Percentiles rank a stretch among this genome's conserved stretches.
Evolutionary conservation across 2,113 vertebrate species (phyloP).

Genomic region (Siniperca knerii): DNA sequence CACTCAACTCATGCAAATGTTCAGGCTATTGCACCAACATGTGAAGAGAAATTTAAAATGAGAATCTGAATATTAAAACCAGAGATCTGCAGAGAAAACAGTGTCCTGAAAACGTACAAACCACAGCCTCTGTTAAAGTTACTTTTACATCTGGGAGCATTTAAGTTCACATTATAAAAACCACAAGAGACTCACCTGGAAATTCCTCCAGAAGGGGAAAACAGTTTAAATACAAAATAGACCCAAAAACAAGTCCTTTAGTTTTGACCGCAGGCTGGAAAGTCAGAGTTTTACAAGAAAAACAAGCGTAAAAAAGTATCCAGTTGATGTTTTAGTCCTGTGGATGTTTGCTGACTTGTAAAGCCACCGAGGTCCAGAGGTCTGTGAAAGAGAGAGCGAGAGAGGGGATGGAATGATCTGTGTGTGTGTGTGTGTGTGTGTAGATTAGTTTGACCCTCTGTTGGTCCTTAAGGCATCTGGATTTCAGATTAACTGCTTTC

Average conservation of each 20-base stretch:
- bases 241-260: conserved; percentile 29
- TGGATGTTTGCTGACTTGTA: conserved; percentile 63
- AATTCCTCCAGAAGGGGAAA: conserved; percentile 53
- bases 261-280: conserved; percentile 33
- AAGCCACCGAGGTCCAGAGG: conserved; percentile 54
- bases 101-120: background rate
- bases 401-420: conserved; percentile 46
- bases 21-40: background rate
- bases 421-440: conserved; percentile 30
- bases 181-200: conserved; percentile 77
- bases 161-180: conserved; percentile 43
- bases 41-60: background rate
- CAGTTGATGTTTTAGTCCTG: conserved; percentile 55
- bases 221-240: conserved; percentile 13
- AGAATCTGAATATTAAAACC: background rate
- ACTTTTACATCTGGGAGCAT: conserved; percentile 43
- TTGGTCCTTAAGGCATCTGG: conserved; percentile 78
- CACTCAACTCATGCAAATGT: background rate
- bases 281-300: conserved; percentile 55
- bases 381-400: conserved; percentile 48
- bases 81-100: background rate
- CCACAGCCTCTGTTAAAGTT: background rate
- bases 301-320: conserved; percentile 60
- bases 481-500: conserved; percentile 75
- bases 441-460: conserved; percentile 68